phyloP scores from a whole-genome alignment of 2,797 vertebrate species.

The Gallirallus australis region DNA sequence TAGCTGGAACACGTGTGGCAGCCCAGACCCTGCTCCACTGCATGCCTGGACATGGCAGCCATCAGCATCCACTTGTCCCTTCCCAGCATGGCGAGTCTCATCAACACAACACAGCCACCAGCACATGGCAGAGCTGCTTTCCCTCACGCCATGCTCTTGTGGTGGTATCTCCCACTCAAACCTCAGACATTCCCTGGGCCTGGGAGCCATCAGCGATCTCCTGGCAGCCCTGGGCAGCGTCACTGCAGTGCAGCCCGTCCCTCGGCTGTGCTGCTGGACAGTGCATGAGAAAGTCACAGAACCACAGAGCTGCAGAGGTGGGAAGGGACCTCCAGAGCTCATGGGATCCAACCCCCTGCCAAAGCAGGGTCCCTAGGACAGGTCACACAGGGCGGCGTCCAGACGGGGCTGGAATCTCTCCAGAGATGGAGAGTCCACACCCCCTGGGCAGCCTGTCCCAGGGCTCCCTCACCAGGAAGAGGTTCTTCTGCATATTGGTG shows the following conservation, averaged over 20 bases:
- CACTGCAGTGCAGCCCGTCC: background rate
- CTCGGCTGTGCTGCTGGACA: background rate
- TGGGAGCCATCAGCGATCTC: background rate
- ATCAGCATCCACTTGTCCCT: background rate
- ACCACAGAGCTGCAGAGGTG: too few species aligned
- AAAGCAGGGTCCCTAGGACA: too few species aligned
- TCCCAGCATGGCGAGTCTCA: rapidly evolving
- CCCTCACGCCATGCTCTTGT: rapidly evolving
- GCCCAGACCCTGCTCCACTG: rapidly evolving
- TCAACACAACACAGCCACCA: rapidly evolving
- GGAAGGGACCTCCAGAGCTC: too few species aligned
- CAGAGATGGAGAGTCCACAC: too few species aligned
- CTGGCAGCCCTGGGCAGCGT: background rate
- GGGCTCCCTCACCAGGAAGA: too few species aligned
- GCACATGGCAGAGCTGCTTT: background rate
- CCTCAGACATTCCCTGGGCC: background rate
- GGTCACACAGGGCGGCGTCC: too few species aligned
- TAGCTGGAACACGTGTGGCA: rapidly evolving
- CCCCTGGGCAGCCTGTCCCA: too few species aligned
- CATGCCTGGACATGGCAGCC: rapidly evolving
- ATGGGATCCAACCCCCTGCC: too few species aligned
- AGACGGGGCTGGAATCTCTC: too few species aligned
- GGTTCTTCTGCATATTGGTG: too few species aligned
- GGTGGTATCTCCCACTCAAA: background rate
- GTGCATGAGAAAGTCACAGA: background rate